Percentiles rank a stretch among this genome's conserved stretches.
Evolutionary conservation across 1,140 invertebrate species (phyloP).

Genomic region (Bombus huntii): DNA sequence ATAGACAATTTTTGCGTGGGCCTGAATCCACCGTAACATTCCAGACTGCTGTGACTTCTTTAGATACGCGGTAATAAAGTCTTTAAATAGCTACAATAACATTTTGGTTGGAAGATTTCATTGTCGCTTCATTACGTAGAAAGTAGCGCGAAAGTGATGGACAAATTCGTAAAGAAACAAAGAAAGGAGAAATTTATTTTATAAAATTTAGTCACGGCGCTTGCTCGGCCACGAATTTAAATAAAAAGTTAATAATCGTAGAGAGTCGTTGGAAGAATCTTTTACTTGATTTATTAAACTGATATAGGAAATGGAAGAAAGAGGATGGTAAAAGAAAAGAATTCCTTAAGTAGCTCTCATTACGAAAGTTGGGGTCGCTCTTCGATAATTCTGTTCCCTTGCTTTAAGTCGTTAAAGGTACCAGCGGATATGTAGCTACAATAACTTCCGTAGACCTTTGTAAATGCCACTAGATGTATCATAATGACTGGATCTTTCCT

Average conservation of each 20-base stretch:
- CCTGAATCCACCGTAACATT: neutral
- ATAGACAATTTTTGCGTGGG: neutral
- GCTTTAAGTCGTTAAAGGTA: conserved; percentile 8
- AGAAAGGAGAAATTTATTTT: neutral
- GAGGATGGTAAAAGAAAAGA: neutral
- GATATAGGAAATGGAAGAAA: too few relatives aligned
- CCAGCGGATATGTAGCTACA: neutral
- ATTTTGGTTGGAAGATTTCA: neutral
- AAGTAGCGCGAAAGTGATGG: neutral
- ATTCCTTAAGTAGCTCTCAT: neutral
- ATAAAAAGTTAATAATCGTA: too few relatives aligned
- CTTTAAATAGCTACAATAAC: neutral
- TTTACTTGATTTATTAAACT: too few relatives aligned
- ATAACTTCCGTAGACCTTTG: neutral
- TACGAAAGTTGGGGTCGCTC: neutral
- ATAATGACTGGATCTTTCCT: neutral
- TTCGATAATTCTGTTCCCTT: neutral
- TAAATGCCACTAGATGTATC: conserved; percentile 13
- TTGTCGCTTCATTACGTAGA: neutral
- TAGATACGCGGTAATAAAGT: neutral
- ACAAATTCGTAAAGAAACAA: neutral
- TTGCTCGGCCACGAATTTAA: too few relatives aligned
- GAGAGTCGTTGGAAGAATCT: too few relatives aligned
- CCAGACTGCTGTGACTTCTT: neutral
- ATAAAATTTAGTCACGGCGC: neutral